Evolutionary conservation across 2,888 invertebrate species (phyloP).

Genomic region (Caenorhabditis becei): DNA sequence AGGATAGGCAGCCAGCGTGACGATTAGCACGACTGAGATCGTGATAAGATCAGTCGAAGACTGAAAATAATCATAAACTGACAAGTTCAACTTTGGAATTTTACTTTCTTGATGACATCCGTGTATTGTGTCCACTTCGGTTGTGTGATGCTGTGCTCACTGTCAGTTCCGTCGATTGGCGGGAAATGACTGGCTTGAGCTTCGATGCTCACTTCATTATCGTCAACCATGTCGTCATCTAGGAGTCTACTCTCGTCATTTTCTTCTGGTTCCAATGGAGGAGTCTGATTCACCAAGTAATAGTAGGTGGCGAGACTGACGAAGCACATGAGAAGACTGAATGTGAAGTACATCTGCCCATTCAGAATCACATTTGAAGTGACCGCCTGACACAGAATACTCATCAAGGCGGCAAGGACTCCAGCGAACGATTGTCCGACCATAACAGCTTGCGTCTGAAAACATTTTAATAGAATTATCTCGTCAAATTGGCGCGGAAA

Average conservation of each 20-base stretch:
- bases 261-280: slow-evolving; percentile 24
- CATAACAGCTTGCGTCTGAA: slow-evolving; percentile 71
- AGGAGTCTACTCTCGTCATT: slow-evolving; percentile 27
- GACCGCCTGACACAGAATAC: slow-evolving; percentile 60
- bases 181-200: slow-evolving; percentile 47
- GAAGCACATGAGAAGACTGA: slow-evolving; percentile 65
- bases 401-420: slow-evolving; percentile 61
- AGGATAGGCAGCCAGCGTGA: slow-evolving; percentile 68
- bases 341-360: slow-evolving; percentile 67
- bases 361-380: slow-evolving; percentile 68
- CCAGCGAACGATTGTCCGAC: slow-evolving; percentile 71
- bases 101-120: slow-evolving; percentile 37
- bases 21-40: slow-evolving; percentile 57
- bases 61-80: too few relatives aligned
- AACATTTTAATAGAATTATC: too few relatives aligned
- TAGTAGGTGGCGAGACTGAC: slow-evolving; percentile 65
- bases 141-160: not conserved
- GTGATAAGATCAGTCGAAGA: slow-evolving; percentile 36
- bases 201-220: slow-evolving; percentile 37
- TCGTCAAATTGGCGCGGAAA: too few relatives aligned
- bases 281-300: slow-evolving; percentile 42
- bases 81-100: not conserved
- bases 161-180: slow-evolving; percentile 33
- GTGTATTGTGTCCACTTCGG: slow-evolving; percentile 29
- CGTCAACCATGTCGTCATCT: slow-evolving; percentile 4